Evolutionary conservation across 1,140 invertebrate species (phyloP).

Genomic region (Leptonema lineaticorne): DNA sequence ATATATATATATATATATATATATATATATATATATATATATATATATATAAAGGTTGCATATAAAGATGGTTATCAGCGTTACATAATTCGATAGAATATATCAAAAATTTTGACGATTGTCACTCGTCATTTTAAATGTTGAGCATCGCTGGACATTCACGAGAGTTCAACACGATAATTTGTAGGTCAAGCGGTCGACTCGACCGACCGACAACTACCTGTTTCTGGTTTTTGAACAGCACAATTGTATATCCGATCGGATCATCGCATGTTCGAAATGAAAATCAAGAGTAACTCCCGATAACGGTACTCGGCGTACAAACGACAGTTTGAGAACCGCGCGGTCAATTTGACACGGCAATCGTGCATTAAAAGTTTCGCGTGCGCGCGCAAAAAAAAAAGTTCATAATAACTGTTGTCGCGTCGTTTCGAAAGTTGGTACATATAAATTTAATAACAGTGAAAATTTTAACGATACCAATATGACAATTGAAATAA

Average conservation of each 20-base stretch:
- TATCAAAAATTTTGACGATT: background rate
- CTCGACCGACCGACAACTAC: constrained; percentile 2
- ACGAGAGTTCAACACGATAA: constrained; percentile 5
- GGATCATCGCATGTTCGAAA: background rate
- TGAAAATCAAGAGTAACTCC: background rate
- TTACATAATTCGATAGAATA: background rate
- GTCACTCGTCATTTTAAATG: too few species aligned
- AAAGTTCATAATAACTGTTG: too few species aligned
- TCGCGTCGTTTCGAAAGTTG: background rate
- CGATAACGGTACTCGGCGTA: background rate
- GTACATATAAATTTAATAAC: too few species aligned
- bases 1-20: background rate
- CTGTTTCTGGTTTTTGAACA: constrained; percentile 8
- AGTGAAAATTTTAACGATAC: too few species aligned
- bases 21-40: background rate
- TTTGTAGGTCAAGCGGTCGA: constrained; percentile 17
- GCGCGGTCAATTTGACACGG: background rate
- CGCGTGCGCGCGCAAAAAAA: too few species aligned
- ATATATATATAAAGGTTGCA: background rate
- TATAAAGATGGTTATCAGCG: too few species aligned
- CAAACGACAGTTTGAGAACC: background rate
- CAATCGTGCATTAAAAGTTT: background rate
- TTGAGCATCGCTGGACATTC: background rate
- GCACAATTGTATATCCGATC: background rate
- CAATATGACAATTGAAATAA: too few species aligned